These are phyloP conservation scores for Pyrochroa serraticornis DNA, from an alignment of 2,888 invertebrate species.

Conservation along the genomic window DNA sequence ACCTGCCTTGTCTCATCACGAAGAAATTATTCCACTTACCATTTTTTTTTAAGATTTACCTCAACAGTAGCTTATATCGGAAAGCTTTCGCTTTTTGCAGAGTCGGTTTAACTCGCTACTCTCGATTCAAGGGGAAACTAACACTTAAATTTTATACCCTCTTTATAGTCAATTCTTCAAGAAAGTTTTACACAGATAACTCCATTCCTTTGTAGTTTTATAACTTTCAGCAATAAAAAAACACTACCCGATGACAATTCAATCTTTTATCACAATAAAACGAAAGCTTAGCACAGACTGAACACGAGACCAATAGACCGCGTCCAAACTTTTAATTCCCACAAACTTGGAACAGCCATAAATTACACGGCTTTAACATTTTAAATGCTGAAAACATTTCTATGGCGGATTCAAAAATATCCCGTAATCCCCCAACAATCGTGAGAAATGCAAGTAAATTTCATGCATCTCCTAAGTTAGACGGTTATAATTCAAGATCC, in stretches of 20 bases:
- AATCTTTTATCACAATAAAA: conserved; percentile 30
- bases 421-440: neutral
- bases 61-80: conserved; percentile 37
- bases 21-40: conserved; percentile 47
- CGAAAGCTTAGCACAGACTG: conserved; percentile 10
- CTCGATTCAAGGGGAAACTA: conserved; percentile 25
- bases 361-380: neutral
- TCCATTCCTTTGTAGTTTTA: conserved; percentile 29
- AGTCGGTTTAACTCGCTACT: conserved; percentile 20
- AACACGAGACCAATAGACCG: conserved; percentile 6
- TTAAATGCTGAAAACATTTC: neutral
- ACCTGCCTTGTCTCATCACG: conserved; percentile 43
- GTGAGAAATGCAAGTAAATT: neutral
- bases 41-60: conserved; percentile 42
- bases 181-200: conserved; percentile 29
- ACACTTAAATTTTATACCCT: conserved; percentile 29
- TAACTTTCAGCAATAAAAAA: conserved; percentile 26
- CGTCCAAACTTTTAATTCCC: conserved; percentile 9
- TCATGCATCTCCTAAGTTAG: neutral
- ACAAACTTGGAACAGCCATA: conserved; percentile 15
- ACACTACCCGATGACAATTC: conserved; percentile 26
- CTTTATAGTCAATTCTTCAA: conserved; percentile 27
- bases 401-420: neutral
- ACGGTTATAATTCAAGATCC: neutral
- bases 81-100: conserved; percentile 35